A percentile compares a stretch with the other conserved stretches of the same genome.
Conservation (phyloP, 2,888 invertebrate species). For the Drosophila pegasa region DNA sequence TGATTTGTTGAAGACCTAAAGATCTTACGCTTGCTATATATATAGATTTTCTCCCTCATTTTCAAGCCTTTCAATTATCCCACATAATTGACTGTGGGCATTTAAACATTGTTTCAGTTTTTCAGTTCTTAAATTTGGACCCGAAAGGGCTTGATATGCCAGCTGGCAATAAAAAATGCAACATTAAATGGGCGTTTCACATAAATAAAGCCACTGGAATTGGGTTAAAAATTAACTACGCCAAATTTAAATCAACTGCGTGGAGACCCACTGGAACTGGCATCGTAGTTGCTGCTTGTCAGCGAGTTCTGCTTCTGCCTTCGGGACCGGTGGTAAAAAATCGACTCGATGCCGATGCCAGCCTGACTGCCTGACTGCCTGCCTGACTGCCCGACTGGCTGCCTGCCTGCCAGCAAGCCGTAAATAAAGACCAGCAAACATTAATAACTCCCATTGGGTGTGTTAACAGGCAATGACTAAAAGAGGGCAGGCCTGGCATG, state of each 20-base stretch:
- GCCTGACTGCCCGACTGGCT: background rate
- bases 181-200: conserved; percentile 75
- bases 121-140: background rate
- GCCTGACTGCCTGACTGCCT: conserved; percentile 7
- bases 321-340: conserved; percentile 73
- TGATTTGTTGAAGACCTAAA: background rate
- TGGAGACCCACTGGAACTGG: conserved; percentile 31
- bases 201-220: conserved; percentile 69
- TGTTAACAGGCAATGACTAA: conserved; percentile 81
- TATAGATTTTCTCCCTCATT: background rate
- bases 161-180: conserved; percentile 69
- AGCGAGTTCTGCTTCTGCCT: conserved; percentile 59
- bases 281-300: conserved; percentile 51
- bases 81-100: background rate
- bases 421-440: conserved; percentile 76
- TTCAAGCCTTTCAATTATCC: no score
- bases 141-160: conserved; percentile 28
- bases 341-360: conserved; percentile 57
- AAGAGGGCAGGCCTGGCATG: conserved; percentile 66
- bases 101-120: background rate
- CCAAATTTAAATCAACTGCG: conserved; percentile 76
- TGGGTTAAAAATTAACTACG: conserved; percentile 78
- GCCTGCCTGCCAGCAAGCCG: conserved; percentile 61
- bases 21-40: background rate
- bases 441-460: conserved; percentile 81